A percentile compares a stretch with the other conserved stretches of the same genome.
These are phyloP conservation scores for Sturnus vulgaris DNA, from an alignment of 2,113 vertebrate species.

Conservation along the genomic window DNA sequence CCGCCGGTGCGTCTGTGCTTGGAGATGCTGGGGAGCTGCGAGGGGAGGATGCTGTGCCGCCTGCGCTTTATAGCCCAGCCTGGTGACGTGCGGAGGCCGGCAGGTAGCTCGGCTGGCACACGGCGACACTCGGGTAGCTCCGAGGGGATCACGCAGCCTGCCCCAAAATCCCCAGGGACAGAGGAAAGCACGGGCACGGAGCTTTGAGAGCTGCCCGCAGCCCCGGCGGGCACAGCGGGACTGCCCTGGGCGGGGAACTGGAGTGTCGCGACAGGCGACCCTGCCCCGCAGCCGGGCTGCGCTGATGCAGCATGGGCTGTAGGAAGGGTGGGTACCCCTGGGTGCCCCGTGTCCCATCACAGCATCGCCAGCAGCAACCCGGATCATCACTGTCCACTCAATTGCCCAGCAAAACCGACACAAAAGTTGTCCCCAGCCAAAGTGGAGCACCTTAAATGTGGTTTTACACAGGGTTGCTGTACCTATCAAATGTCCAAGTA, in stretches of 20 bases:
- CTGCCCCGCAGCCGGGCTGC: not conserved
- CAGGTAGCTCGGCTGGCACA: conserved; percentile 1
- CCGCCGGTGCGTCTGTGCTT: accelerated
- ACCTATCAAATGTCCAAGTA: not conserved
- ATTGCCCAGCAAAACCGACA: not conserved
- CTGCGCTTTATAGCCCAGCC: conserved; percentile 34
- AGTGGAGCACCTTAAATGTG: too few relatives aligned
- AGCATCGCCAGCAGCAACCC: not conserved
- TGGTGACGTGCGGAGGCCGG: conserved; percentile 19
- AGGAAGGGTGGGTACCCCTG: too few relatives aligned
- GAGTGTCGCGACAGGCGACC: accelerated
- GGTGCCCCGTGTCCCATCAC: not conserved
- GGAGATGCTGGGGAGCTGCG: not conserved
- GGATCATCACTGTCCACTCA: not conserved
- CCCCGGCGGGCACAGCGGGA: not conserved
- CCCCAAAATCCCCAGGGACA: not conserved
- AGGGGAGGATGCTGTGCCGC: not conserved
- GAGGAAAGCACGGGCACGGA: not conserved
- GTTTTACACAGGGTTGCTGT: not conserved
- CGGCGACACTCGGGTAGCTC: not conserved
- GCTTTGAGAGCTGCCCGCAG: not conserved
- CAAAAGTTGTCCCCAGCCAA: not conserved
- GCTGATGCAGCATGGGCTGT: accelerated
- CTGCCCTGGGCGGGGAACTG: accelerated
- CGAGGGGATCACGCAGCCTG: accelerated